Evolutionary conservation across 2,797 vertebrate species (phyloP).

Genomic region (Carapus acus): DNA sequence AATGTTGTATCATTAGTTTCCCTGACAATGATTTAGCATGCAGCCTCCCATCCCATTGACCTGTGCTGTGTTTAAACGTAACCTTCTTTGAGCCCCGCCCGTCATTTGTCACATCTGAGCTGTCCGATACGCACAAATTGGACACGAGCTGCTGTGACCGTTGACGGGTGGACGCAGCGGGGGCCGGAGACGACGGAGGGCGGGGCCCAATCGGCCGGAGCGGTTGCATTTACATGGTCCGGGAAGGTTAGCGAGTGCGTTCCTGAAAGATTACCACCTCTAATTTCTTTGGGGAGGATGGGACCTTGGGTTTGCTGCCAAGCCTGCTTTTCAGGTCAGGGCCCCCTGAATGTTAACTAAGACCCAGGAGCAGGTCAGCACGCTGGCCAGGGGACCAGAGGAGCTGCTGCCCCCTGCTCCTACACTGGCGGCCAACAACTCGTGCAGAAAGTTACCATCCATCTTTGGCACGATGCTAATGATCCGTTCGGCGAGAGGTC

Average conservation of each 20-base stretch:
- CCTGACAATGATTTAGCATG: conserved; percentile 81
- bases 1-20: conserved; percentile 80
- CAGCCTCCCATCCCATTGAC: conserved; percentile 71
- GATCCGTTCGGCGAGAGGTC: conserved; percentile 67
- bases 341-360: conserved; percentile 81
- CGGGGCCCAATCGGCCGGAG: conserved; percentile 62
- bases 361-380: conserved; percentile 76
- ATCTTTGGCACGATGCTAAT: conserved; percentile 77
- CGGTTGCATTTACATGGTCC: conserved; percentile 74
- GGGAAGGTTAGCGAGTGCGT: conserved; percentile 71
- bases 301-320: conserved; percentile 75
- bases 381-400: conserved; percentile 69
- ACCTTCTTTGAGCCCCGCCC: conserved; percentile 73
- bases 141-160: conserved; percentile 60
- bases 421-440: conserved; percentile 65
- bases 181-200: conserved; percentile 49
- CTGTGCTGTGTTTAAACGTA: conserved; percentile 77
- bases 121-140: conserved; percentile 75
- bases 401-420: conserved; percentile 55
- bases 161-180: conserved; percentile 58
- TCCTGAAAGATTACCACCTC: conserved; percentile 78
- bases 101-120: conserved; percentile 74
- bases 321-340: conserved; percentile 73
- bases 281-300: conserved; percentile 82
- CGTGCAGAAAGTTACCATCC: conserved; percentile 76